A percentile compares a stretch with the other conserved stretches of the same genome.
Conservation (phyloP, 2,888 invertebrate species). For the Cyaniris semiargus region DNA sequence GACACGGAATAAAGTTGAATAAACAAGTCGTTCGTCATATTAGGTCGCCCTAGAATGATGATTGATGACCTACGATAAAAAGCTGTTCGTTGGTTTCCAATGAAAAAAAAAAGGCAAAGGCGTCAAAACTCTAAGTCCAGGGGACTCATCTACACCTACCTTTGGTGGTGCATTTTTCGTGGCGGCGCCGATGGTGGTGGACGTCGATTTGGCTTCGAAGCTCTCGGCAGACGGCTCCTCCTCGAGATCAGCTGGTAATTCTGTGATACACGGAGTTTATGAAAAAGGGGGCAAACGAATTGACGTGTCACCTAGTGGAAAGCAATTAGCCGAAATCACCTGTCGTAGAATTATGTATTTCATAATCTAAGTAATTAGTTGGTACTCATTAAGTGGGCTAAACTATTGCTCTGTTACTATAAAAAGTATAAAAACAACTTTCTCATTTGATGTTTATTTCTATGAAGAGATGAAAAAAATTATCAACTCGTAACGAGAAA, state of each 20-base stretch:
- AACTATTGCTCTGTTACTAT: neutral
- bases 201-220: slow-evolving; percentile 48
- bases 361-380: neutral
- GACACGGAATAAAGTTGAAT: no score
- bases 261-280: slow-evolving; percentile 26
- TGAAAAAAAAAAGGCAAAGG: neutral
- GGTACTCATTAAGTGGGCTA: neutral
- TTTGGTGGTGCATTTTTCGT: slow-evolving; percentile 45
- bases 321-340: neutral
- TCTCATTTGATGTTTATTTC: no score
- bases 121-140: neutral
- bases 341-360: neutral
- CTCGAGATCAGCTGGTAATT: slow-evolving; percentile 62
- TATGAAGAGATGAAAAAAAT: no score
- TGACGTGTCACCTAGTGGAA: neutral
- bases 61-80: no score
- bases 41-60: no score
- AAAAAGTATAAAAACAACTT: no score
- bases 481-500: no score
- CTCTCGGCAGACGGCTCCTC: slow-evolving; percentile 65
- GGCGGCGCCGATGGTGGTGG: slow-evolving; percentile 42
- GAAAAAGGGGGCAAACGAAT: neutral
- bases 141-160: slow-evolving; percentile 37
- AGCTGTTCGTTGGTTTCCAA: no score
- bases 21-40: no score